These are phyloP conservation scores for Periophthalmodon schlosseri DNA, from an alignment of 2,113 vertebrate genomes.

Conservation along the genomic window DNA sequence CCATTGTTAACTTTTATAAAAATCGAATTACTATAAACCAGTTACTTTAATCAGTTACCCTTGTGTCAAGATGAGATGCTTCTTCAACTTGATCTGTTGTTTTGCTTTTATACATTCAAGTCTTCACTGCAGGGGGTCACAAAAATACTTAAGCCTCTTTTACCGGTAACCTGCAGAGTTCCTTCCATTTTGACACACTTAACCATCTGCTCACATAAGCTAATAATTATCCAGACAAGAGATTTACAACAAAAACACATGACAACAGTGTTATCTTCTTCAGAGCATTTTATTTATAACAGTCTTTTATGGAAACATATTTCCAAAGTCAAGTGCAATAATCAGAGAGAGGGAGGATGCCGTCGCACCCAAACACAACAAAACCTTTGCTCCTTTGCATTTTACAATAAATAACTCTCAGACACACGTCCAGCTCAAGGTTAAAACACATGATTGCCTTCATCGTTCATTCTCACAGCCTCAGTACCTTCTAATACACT, in stretches of 20 bases:
- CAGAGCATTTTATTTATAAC: conserved; percentile 68
- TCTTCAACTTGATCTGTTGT: conserved; percentile 6
- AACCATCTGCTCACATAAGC: not conserved
- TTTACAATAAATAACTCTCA: conserved; percentile 73
- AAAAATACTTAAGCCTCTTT: conserved; percentile 50
- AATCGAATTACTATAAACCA: not conserved
- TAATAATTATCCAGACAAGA: conserved; percentile 6
- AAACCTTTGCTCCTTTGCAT: conserved; percentile 50
- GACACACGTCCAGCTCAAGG: conserved; percentile 42
- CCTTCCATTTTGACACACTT: conserved; percentile 20
- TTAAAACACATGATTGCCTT: conserved; percentile 73
- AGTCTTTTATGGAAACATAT: conserved; percentile 73
- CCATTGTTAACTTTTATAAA: not conserved
- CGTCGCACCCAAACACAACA: conserved; percentile 29
- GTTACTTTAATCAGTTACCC: conserved; percentile 23
- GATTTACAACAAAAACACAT: not conserved
- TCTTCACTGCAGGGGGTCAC: conserved; percentile 45
- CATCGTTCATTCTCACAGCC: conserved; percentile 58
- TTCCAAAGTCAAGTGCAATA: conserved; percentile 76
- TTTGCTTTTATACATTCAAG: not conserved
- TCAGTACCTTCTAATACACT: conserved; percentile 58
- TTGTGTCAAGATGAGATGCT: conserved; percentile 1
- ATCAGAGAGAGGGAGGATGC: conserved; percentile 33
- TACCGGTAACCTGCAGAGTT: conserved; percentile 26
- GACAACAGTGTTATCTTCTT: conserved; percentile 28